A percentile compares a stretch with the other conserved stretches of the same genome.
These are phyloP conservation scores for Megaleporinus macrocephalus DNA, from an alignment of 2,113 vertebrate genomes.

Conservation along the genomic window DNA sequence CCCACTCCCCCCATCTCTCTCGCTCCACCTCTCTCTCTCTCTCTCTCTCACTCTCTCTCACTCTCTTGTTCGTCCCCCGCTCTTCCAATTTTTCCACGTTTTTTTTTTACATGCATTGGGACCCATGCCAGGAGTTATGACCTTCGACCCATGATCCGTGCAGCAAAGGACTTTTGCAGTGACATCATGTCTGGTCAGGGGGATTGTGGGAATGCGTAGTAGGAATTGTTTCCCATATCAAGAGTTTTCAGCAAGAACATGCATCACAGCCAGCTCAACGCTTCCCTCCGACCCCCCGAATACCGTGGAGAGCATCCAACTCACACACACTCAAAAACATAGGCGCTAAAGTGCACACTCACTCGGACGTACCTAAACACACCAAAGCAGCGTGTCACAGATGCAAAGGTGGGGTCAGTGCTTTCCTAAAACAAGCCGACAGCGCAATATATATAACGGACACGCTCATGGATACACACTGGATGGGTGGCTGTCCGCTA, in stretches of 20 bases:
- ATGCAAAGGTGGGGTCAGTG: not conserved
- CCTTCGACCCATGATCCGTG: conserved; percentile 53
- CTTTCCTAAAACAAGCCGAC: not conserved
- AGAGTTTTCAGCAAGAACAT: conserved; percentile 39
- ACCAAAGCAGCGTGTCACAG: conserved; percentile 7
- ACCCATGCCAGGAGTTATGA: conserved; percentile 45
- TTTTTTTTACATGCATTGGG: conserved; percentile 45
- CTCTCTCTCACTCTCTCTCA: no score
- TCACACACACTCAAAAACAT: conserved; percentile 27
- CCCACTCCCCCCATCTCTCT: conserved; percentile 56
- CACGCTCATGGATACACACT: not conserved
- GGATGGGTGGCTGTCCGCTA: not conserved
- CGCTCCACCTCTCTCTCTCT: conserved; percentile 15
- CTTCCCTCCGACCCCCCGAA: not conserved
- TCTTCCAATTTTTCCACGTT: conserved; percentile 35
- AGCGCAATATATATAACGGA: not conserved
- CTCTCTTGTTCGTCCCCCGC: conserved; percentile 17
- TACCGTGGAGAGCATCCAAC: conserved; percentile 33
- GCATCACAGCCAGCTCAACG: conserved; percentile 38
- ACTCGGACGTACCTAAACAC: conserved; percentile 26
- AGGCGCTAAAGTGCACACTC: not conserved
- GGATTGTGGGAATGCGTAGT: conserved; percentile 62
- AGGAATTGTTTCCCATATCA: conserved; percentile 68
- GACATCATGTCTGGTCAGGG: conserved; percentile 41
- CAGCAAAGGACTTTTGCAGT: conserved; percentile 36